Evolutionary conservation across 2,113 vertebrate species (phyloP).

Genomic region (Cisticola juncidis): DNA sequence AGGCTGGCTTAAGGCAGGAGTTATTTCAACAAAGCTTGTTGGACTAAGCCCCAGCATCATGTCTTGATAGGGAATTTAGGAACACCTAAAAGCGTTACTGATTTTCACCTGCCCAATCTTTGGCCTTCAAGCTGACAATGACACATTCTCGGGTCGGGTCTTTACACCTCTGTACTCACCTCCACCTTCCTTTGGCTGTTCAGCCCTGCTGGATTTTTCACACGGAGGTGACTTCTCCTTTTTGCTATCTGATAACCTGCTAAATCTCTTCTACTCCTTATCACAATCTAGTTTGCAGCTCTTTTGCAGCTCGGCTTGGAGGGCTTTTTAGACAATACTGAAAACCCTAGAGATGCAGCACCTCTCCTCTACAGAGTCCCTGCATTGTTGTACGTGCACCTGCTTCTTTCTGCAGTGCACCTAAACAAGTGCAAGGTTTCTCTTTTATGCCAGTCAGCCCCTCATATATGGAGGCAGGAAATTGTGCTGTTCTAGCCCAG

Average conservation of each 20-base stretch:
- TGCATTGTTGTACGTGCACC: not conserved
- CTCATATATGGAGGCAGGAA: conserved; percentile 1
- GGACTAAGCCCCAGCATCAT: not conserved
- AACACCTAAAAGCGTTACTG: not conserved
- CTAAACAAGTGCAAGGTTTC: not conserved
- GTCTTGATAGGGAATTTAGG: not conserved
- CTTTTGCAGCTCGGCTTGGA: not conserved
- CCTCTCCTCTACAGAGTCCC: not conserved
- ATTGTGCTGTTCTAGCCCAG: not conserved
- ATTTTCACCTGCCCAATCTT: not conserved
- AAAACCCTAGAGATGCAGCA: not conserved
- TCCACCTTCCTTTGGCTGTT: not conserved
- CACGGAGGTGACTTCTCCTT: not conserved
- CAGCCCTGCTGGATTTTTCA: not conserved
- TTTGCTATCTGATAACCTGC: not conserved
- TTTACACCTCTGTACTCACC: not conserved
- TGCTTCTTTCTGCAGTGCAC: conserved; percentile 2
- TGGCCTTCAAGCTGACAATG: not conserved
- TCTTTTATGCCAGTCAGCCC: not conserved
- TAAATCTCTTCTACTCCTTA: not conserved
- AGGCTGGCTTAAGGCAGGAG: not conserved
- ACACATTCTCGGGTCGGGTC: not conserved
- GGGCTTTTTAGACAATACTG: not conserved
- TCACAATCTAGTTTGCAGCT: not conserved
- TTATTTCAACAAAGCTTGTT: not conserved